These are phyloP conservation scores for Bostrychus sinensis DNA, from an alignment of 2,113 vertebrate species.

Conservation along the genomic window DNA sequence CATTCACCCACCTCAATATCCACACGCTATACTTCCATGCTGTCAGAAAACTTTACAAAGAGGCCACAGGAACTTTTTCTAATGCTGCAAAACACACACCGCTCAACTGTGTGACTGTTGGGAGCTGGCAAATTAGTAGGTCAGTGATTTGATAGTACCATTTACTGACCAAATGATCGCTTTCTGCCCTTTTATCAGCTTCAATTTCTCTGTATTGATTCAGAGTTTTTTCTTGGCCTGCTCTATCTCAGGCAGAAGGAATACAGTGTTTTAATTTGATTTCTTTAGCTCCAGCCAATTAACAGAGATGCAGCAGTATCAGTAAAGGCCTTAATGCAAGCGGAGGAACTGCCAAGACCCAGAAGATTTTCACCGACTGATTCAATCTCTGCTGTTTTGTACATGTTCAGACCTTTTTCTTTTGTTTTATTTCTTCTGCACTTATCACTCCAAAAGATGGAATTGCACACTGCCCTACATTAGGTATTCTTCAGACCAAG, in stretches of 20 bases:
- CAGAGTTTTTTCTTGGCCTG: slow-evolving; percentile 34
- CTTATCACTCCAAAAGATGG: slow-evolving; percentile 32
- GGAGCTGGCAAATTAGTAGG: slow-evolving; percentile 53
- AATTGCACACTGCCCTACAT: slow-evolving; percentile 1
- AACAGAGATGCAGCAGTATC: slow-evolving; percentile 51
- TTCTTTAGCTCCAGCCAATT: slow-evolving; percentile 66
- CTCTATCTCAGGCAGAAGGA: slow-evolving; percentile 45
- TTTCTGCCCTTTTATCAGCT: slow-evolving; percentile 59
- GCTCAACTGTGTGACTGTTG: slow-evolving; percentile 22
- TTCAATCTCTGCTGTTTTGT: slow-evolving; percentile 33
- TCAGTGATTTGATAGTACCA: slow-evolving; percentile 58
- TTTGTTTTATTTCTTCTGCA: slow-evolving; percentile 17
- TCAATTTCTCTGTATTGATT: slow-evolving; percentile 60
- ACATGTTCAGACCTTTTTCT: slow-evolving; percentile 16
- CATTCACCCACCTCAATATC: slow-evolving; percentile 55
- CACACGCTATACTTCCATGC: slow-evolving; percentile 47
- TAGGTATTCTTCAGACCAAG: slow-evolving; percentile 25
- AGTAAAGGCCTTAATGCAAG: slow-evolving; percentile 49
- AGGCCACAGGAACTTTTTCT: slow-evolving; percentile 64
- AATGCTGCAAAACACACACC: slow-evolving; percentile 25
- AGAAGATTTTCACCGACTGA: slow-evolving; percentile 30
- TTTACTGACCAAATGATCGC: slow-evolving; percentile 64
- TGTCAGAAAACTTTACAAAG: slow-evolving; percentile 69
- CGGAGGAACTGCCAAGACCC: slow-evolving; percentile 37
- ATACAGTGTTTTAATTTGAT: slow-evolving; percentile 31